phyloP scores from a whole-genome alignment of 2,113 vertebrate species.

The Narcine bancroftii region DNA sequence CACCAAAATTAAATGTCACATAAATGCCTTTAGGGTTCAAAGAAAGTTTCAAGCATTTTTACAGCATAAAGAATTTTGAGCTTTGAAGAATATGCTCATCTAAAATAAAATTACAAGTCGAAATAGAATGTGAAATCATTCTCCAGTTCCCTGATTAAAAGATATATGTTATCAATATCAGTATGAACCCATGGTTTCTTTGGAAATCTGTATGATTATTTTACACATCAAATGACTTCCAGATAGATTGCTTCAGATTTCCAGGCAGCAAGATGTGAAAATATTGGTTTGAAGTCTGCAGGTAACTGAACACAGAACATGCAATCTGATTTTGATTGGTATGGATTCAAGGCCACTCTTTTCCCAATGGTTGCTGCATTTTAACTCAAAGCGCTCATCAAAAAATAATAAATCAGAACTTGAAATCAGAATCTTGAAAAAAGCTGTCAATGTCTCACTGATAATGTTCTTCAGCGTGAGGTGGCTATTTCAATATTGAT shows the following conservation, averaged over 20 bases:
- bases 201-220: neutral
- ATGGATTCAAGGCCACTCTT: neutral
- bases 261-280: neutral
- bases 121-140: neutral
- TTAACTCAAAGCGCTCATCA: neutral
- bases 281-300: neutral
- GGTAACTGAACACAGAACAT: neutral
- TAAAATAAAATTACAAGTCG: neutral
- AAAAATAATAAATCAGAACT: neutral
- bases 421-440: neutral
- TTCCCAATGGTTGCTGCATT: neutral
- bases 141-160: neutral
- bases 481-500: neutral
- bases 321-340: conserved; percentile 15
- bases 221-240: neutral
- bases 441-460: neutral
- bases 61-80: neutral
- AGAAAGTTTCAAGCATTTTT: neutral
- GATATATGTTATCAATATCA: neutral
- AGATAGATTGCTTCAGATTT: neutral
- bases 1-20: neutral
- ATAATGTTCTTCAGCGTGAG: neutral
- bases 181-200: neutral
- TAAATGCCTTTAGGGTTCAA: neutral
- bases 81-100: neutral